phyloP scores from a whole-genome alignment of 1,140 invertebrate species.

The Pseudomyrmex pallidus region DNA sequence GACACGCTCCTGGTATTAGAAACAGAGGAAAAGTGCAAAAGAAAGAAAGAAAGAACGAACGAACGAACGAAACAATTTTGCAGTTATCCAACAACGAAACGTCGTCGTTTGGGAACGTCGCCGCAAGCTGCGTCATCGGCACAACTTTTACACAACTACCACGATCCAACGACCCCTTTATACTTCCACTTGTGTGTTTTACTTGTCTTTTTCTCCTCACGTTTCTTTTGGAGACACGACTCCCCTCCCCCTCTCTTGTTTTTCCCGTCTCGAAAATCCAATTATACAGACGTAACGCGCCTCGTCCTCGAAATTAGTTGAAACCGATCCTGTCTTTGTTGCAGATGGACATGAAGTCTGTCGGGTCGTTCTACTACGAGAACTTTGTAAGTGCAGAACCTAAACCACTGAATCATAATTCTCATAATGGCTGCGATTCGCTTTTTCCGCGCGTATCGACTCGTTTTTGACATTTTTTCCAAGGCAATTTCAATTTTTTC shows the following conservation, averaged over 20 bases:
- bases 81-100: constrained; percentile 84
- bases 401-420: constrained; percentile 78
- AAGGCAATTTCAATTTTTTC: neutral
- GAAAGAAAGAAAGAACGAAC: constrained; percentile 36
- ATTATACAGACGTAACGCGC: constrained; percentile 67
- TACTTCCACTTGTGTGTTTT: constrained; percentile 10
- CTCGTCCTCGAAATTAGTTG: constrained; percentile 83
- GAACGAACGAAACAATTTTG: constrained; percentile 77
- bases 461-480: neutral
- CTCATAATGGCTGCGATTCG: constrained; percentile 16
- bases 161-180: constrained; percentile 70
- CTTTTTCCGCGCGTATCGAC: constrained; percentile 20
- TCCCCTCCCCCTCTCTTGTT: constrained; percentile 20
- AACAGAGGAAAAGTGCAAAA: constrained; percentile 35
- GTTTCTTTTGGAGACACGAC: constrained; percentile 68
- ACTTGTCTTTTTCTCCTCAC: constrained; percentile 20
- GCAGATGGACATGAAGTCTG: constrained; percentile 97
- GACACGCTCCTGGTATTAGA: constrained; percentile 57
- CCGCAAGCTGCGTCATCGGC: constrained; percentile 86
- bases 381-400: constrained; percentile 93
- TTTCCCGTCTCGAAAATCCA: constrained; percentile 55
- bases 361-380: constrained; percentile 96
- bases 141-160: constrained; percentile 82
- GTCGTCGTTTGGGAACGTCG: constrained; percentile 84
- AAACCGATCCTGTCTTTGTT: constrained; percentile 86